These are phyloP conservation scores for Acrocephalus arundinaceus DNA, from an alignment of 2,113 vertebrate genomes.

Conservation along the genomic window DNA sequence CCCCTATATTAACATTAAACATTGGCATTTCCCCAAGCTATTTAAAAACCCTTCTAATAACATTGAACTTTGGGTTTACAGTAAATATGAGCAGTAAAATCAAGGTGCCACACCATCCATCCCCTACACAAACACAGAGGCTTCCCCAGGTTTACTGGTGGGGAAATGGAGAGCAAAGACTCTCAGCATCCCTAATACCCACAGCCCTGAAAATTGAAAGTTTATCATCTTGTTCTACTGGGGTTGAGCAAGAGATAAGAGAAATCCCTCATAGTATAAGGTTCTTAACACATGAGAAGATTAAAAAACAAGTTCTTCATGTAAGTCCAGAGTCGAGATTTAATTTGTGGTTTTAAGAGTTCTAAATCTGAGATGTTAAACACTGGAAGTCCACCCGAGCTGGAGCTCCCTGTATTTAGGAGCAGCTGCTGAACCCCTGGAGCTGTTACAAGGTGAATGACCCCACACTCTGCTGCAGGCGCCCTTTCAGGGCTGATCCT, in stretches of 20 bases:
- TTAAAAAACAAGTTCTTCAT: not conserved
- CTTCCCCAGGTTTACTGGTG: not conserved
- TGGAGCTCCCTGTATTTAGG: not conserved
- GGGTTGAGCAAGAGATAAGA: not conserved
- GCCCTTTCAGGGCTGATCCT: not conserved
- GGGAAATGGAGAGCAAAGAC: not conserved
- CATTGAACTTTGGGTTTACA: not conserved
- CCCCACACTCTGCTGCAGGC: not conserved
- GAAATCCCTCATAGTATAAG: not conserved
- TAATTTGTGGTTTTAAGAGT: not conserved
- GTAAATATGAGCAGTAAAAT: not conserved
- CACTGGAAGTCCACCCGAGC: not conserved
- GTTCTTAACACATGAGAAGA: not conserved
- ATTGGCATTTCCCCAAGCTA: not conserved
- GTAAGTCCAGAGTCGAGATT: not conserved
- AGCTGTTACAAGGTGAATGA: not conserved
- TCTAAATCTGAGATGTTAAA: not conserved
- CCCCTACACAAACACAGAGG: not conserved
- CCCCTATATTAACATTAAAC: not conserved
- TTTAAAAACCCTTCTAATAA: not conserved
- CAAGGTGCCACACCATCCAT: not conserved
- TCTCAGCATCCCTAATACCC: not conserved
- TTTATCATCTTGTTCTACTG: not conserved
- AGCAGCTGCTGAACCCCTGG: not conserved
- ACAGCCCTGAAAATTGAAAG: not conserved